Conservation (phyloP, 2,797 vertebrate genomes). For the Oryzias sinensis region DNA sequence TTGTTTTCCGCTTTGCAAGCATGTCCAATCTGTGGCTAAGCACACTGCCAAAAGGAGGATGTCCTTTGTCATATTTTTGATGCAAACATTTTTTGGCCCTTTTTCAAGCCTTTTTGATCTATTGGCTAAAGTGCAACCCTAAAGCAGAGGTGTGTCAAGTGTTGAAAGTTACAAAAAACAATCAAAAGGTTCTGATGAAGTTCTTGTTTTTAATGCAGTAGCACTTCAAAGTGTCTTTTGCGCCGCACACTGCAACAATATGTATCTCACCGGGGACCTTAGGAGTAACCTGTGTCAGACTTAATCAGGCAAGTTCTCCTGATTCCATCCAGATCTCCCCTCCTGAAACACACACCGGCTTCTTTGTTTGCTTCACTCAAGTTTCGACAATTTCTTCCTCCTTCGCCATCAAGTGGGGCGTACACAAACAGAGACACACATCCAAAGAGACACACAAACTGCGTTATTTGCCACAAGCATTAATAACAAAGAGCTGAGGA, state of each 20-base stretch:
- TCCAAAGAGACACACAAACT: slow-evolving; percentile 21
- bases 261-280: slow-evolving; percentile 83
- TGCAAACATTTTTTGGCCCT: no score
- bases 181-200: slow-evolving; percentile 25
- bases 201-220: slow-evolving; percentile 38
- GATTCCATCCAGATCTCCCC: slow-evolving; percentile 88
- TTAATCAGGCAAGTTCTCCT: slow-evolving; percentile 81
- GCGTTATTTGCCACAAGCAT: neutral
- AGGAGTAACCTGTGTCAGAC: slow-evolving; percentile 90
- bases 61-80: no score
- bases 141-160: neutral
- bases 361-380: slow-evolving; percentile 87
- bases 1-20: no score
- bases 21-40: no score
- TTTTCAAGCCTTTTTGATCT: no score
- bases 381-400: slow-evolving; percentile 44
- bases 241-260: slow-evolving; percentile 60
- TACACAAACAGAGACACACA: slow-evolving; percentile 81
- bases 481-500: slow-evolving; percentile 37
- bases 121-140: no score
- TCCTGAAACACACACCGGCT: slow-evolving; percentile 91
- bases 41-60: no score
- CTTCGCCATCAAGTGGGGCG: slow-evolving; percentile 16
- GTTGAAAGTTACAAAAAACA: slow-evolving; percentile 15
- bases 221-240: slow-evolving; percentile 70